Evolutionary conservation across 2,888 invertebrate genomes (phyloP), one percentile per base, ranked within the genome.

Genomic region (Pheosia gnoma): DNA sequence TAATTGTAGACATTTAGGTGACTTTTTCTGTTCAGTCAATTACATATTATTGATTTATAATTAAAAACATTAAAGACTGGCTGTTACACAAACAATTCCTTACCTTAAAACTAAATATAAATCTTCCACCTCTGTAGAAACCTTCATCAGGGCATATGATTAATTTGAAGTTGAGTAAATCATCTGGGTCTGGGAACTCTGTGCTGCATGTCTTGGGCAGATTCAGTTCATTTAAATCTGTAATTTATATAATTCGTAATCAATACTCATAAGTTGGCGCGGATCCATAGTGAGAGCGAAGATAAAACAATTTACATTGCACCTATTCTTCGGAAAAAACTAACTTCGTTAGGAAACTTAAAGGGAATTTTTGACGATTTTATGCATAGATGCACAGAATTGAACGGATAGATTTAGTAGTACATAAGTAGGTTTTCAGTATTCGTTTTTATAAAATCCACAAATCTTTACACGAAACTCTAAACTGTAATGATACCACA

Each of bases 91-190:
- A n/a, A 6, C 11, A 47, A 5, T 37, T 47, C n/a, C 6, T 83
- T 82, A 94, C 94, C 95, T 98, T 98, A 94, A 99, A 99, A 94
- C 97, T 98, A 95, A 99, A 99, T 79, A 97, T 95, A 94, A 99
- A 99, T 87, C 97, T 95, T 65, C 99, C 99, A 76, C 97, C 97
- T 94, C 97, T 96, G 89, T 99, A 99, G 91, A 98, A 99, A 60
- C 99, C 99, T 95, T 99, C 99, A 94, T 99, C 99, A 65, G 99
- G 99, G 83, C 97, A 97, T 87, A 99, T 99, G 71, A 98, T 96
- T 85, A 99, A 94, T 95, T 98, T 99, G 91, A 99, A 99, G 92
- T 96, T 97, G 80, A 99, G 95, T 86, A 99, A 95, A 93, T 99
- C 99, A 94, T 99, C 98, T 70, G 97, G 97, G 91, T 99, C 99